phyloP scores from a whole-genome alignment of 2,888 invertebrate species.

The Drosophila setosimentum region DNA sequence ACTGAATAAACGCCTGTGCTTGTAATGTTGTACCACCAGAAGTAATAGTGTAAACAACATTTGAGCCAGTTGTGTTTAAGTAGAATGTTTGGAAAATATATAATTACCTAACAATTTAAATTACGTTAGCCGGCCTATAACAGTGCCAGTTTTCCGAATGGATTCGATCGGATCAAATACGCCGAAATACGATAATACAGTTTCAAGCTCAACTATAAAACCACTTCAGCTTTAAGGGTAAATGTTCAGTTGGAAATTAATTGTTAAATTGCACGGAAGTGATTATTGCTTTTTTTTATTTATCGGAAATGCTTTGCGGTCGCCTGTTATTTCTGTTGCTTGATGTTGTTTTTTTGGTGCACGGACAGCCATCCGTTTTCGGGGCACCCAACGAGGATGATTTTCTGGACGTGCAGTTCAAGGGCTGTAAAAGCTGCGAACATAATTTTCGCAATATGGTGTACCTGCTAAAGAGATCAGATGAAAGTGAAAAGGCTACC shows the following conservation, averaged over 20 bases:
- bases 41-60: background rate
- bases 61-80: background rate
- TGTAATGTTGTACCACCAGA: background rate
- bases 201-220: conserved; percentile 28
- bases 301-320: conserved; percentile 13
- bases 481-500: conserved; percentile 4
- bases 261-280: conserved; percentile 20
- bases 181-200: background rate
- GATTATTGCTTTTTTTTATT: background rate
- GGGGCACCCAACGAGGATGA: conserved; percentile 44
- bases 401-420: conserved; percentile 50
- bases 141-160: conserved; percentile 9
- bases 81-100: background rate
- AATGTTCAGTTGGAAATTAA: conserved; percentile 15
- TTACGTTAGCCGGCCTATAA: background rate
- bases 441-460: conserved; percentile 58
- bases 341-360: conserved; percentile 15
- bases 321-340: conserved; percentile 30
- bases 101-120: too few species aligned
- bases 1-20: background rate
- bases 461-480: conserved; percentile 31
- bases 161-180: background rate
- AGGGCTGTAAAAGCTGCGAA: conserved; percentile 47
- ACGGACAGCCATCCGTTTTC: conserved; percentile 27
- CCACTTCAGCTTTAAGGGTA: background rate